Base-by-base conservation (phyloP, 1,140 invertebrate species). In the Drosophila grimshawi region DNA sequence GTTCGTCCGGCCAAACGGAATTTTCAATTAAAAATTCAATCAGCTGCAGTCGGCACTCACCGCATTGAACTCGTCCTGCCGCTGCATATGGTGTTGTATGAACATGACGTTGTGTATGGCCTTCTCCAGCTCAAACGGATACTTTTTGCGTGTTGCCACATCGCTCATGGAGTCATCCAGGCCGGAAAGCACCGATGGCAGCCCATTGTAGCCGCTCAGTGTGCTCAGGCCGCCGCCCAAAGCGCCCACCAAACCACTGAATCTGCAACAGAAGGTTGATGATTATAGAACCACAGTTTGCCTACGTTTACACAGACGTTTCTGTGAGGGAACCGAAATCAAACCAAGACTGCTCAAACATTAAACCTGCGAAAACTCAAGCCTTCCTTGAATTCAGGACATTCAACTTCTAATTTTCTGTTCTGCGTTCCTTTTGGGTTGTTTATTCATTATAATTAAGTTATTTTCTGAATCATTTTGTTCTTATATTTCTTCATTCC, bases 81-180 rank as follows among this genome's bases (percentile, higher is more conserved):
- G 95, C 81, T 97, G 96, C 94, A 98, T 97, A 81, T 98, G 97
- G 91, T 98, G 97, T 79, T 98, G 97, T 76, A 98, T 98, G 90
- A 98, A 99, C 95, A 97, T 97, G 32, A 98, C 97, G 92, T 98
- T 98, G 83, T 98, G 97, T 70, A 99, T 96, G 33, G 97, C 97
- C 91, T 98, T 97, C 86, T 98, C 97, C 75, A 98, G 93, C 90
- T 98, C 97, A 86, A 97, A 97, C 0, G 97, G 97, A 93, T 97
- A 97, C 86, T 97, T 97, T 93, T 97, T 97, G 59, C 95, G 94
- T 11, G 94, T 94, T n/a, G 94, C 95, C 7, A 96, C 94, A 76
- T 97, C 96, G 74, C 96, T 97, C 76, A 97, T 93, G 39, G 96
- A 97, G 81, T 97, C 96, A 78, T 97, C 96, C 10, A 97, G 91